Conservation (phyloP, 2,888 invertebrate genomes). For the Drosophila leonis region DNA sequence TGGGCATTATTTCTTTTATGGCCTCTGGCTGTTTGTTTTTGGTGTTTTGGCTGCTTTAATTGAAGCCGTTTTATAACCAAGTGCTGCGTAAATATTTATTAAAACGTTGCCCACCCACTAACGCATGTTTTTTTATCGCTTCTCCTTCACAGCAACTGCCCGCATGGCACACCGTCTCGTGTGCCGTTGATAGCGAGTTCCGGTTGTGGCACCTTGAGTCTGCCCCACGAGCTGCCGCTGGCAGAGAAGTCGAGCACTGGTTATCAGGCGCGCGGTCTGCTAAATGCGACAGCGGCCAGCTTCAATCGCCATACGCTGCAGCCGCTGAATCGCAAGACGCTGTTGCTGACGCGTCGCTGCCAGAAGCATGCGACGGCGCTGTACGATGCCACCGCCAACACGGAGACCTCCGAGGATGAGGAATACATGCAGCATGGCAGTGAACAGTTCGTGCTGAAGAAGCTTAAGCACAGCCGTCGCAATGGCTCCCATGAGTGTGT, state of each 20-base stretch:
- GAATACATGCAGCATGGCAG: constrained; percentile 75
- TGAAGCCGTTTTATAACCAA: constrained; percentile 66
- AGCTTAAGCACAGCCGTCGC: constrained; percentile 44
- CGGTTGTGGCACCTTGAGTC: constrained; percentile 34
- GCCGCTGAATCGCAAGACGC: constrained; percentile 68
- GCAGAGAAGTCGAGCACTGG: constrained; percentile 35
- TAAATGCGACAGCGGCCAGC: constrained; percentile 76
- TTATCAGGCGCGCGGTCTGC: constrained; percentile 62
- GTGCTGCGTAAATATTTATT: constrained; percentile 65
- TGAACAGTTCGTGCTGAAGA: constrained; percentile 73
- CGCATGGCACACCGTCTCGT: constrained; percentile 91
- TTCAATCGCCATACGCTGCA: constrained; percentile 79
- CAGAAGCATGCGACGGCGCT: constrained; percentile 66
- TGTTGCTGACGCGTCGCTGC: constrained; percentile 66
- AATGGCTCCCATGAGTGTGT: constrained; percentile 45
- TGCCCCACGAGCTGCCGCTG: constrained; percentile 46
- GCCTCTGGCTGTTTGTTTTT: constrained; percentile 12
- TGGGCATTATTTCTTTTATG: constrained; percentile 31
- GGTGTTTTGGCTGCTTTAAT: constrained; percentile 49
- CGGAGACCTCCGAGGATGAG: constrained; percentile 82
- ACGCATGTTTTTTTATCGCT: constrained; percentile 23
- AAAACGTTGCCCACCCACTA: constrained; percentile 35
- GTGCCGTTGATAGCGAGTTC: constrained; percentile 89
- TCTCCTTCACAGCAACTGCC: constrained; percentile 78
- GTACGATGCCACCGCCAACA: constrained; percentile 73